Conservation (phyloP, 2,888 invertebrate genomes). For the Junonia oenone region DNA sequence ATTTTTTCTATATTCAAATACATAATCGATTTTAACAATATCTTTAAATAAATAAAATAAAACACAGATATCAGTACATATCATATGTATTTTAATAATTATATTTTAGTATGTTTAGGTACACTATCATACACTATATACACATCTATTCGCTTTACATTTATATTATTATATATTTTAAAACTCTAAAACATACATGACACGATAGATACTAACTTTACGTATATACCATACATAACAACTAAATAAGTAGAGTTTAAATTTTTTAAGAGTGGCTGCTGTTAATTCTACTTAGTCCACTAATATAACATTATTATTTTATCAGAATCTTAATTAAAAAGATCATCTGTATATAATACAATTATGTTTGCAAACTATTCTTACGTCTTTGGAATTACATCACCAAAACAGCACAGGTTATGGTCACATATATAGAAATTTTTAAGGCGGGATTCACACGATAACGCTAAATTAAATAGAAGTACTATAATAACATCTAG, state of each 20-base stretch:
- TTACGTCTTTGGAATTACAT: constrained; percentile 79
- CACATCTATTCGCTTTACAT: constrained; percentile 42
- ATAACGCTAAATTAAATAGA: constrained; percentile 39
- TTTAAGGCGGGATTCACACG: constrained; percentile 69
- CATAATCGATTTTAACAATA: neutral
- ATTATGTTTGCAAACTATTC: constrained; percentile 67
- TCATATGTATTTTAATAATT: constrained; percentile 51
- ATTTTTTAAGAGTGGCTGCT: constrained; percentile 31
- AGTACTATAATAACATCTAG: constrained; percentile 25
- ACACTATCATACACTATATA: constrained; percentile 71
- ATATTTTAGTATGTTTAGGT: constrained; percentile 58
- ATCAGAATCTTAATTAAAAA: constrained; percentile 25
- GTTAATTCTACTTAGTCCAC: constrained; percentile 26
- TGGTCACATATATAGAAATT: constrained; percentile 66
- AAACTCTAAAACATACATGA: constrained; percentile 35
- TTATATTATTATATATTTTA: constrained; percentile 34
- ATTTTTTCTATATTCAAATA: neutral
- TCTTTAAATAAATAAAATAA: constrained; percentile 13
- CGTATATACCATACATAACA: constrained; percentile 27
- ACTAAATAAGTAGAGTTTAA: constrained; percentile 26
- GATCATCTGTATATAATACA: constrained; percentile 48
- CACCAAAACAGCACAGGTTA: constrained; percentile 76
- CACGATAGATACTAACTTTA: constrained; percentile 31
- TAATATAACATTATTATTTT: constrained; percentile 23
- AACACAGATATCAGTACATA: constrained; percentile 41